Base-by-base conservation (phyloP, 92 coral and sea anemone genomes). In the Muricea muricata region DNA sequence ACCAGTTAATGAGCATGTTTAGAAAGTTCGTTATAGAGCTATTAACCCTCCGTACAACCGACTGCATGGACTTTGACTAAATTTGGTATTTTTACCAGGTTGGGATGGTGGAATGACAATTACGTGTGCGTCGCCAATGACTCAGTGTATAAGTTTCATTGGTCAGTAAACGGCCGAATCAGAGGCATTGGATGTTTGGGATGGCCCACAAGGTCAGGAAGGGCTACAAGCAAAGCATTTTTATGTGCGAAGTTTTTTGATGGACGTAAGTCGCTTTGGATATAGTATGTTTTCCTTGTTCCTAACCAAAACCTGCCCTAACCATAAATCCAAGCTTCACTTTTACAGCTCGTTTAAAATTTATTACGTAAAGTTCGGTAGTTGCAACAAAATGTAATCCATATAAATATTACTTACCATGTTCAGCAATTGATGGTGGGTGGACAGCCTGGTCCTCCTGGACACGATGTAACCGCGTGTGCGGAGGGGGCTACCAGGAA, bases 401-500 rank as follows among this genome's bases (percentile, higher is more conserved):
- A n/a, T 28, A 42, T 50, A 6, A 28, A 32, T 23, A 15, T 11
- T 57, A 4, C 40, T 7, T 7, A 32, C 3, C 20, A 7, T 34
- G 7, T 37, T 55, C 48, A 61, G 26, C 66, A 92, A 58, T 78
- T 45, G 98, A 97, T 57, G 99, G 99, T 13, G 82, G 91, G 14
- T 97, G 99, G 99, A 92, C 94, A 24, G 61, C 78, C 3, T 97
- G 99, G 99, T 55, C 89, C 7, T 78, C 92, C 0, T 97, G 99
- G 99, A 88, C 89, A 34, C 60, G 50, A 3, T 97, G 99, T 63
- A 89, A 88, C 25, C 94, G 92, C 4, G 85, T 80, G 14, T 97
- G 99, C 78, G 99, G 99, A 9, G 98, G 99, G 0, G 99, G 99
- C 4, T 65, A 86, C 32, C 98, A 93, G 28, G 90, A 87, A 17